Conservation (phyloP, 2,888 invertebrate species). For the Campoplex capitator region DNA sequence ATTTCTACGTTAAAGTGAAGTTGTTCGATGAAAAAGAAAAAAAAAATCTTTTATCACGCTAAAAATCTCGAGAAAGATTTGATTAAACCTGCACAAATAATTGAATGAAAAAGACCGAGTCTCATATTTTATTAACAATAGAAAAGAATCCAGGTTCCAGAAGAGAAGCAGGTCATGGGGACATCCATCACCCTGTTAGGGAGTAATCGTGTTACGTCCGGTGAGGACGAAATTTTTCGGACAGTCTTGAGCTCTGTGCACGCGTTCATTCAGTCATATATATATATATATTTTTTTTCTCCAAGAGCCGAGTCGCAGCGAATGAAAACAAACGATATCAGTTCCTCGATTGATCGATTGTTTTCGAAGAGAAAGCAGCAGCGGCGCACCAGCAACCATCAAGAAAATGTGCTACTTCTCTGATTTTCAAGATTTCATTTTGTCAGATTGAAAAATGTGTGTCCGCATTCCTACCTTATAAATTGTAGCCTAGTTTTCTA, state of each 20-base stretch:
- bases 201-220: conserved; percentile 65
- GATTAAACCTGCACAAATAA: neutral
- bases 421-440: neutral
- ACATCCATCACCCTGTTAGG: conserved; percentile 73
- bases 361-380: neutral
- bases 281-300: neutral
- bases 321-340: conserved; percentile 68
- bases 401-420: neutral
- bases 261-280: conserved; percentile 19
- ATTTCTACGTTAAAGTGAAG: neutral
- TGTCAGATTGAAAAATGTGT: neutral
- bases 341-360: conserved; percentile 64
- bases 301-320: conserved; percentile 19
- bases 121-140: conserved; percentile 54
- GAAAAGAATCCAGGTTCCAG: conserved; percentile 33
- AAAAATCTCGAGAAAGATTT: neutral
- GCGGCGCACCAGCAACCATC: neutral
- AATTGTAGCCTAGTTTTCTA: neutral
- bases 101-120: neutral
- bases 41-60: neutral
- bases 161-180: conserved; percentile 31
- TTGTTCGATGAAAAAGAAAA: neutral
- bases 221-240: conserved; percentile 27
- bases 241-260: conserved; percentile 36
- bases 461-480: neutral